These are phyloP conservation scores for Pandion haliaetus DNA, from an alignment of 2,113 vertebrate genomes.

Conservation along the genomic window DNA sequence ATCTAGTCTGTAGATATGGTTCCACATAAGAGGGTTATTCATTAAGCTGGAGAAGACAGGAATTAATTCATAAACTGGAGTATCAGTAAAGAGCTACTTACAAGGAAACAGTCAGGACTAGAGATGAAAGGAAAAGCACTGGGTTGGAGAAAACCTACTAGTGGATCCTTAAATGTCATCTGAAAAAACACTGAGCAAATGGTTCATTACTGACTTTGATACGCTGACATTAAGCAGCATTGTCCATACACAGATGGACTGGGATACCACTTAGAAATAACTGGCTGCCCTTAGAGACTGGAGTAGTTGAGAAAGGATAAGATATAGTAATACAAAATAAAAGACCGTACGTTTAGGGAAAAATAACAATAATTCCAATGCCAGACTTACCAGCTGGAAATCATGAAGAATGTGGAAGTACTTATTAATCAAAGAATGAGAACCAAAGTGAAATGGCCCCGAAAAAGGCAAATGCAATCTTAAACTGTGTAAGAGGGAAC, in stretches of 20 bases:
- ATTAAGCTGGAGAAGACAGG: neutral
- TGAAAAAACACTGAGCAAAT: neutral
- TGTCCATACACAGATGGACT: neutral
- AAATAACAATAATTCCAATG: neutral
- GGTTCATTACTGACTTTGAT: neutral
- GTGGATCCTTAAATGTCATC: neutral
- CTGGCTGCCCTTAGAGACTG: neutral
- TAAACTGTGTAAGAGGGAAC: neutral
- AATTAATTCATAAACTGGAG: neutral
- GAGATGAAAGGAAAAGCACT: neutral
- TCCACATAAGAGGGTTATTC: neutral
- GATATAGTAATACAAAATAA: neutral
- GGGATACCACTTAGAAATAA: neutral
- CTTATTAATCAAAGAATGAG: neutral
- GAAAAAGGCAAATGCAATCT: neutral
- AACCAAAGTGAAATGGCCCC: neutral
- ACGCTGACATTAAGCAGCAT: neutral
- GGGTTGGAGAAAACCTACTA: neutral
- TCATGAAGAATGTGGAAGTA: neutral
- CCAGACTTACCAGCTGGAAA: neutral
- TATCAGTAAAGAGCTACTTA: neutral
- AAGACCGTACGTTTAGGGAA: neutral
- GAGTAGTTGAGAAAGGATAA: neutral
- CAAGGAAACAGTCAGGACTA: neutral
- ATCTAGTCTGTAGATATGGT: neutral